Evolutionary conservation across 2,888 invertebrate genomes (phyloP).

Genomic region (Synergus japonicus): DNA sequence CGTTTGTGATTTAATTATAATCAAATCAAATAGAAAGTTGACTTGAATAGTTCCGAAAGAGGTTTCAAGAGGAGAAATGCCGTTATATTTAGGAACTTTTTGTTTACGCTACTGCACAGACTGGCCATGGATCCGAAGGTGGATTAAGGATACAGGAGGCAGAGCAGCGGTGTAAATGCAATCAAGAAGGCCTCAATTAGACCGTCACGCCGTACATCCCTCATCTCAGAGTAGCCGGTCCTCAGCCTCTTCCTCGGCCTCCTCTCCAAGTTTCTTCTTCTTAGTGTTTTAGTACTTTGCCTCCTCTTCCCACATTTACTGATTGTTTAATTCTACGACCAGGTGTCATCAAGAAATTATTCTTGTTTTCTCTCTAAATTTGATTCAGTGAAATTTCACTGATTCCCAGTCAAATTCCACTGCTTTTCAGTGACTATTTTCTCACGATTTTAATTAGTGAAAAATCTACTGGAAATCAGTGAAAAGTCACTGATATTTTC

Average conservation of each 20-base stretch:
- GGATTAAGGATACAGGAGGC: conserved; percentile 63
- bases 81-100: neutral
- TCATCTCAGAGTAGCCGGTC: conserved; percentile 66
- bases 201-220: conserved; percentile 74
- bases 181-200: conserved; percentile 75
- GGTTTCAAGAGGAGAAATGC: too few species aligned
- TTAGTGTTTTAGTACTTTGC: conserved; percentile 48
- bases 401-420: too few species aligned
- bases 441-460: too few species aligned
- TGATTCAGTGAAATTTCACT: too few species aligned
- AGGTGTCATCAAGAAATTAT: neutral
- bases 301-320: conserved; percentile 39
- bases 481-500: too few species aligned
- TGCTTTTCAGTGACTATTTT: too few species aligned
- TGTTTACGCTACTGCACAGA: conserved; percentile 27
- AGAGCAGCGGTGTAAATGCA: conserved; percentile 73
- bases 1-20: neutral
- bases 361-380: too few species aligned
- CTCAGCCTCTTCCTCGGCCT: conserved; percentile 53
- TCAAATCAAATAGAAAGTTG: neutral
- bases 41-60: neutral
- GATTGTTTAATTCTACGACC: conserved; percentile 18
- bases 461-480: too few species aligned
- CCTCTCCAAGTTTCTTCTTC: conserved; percentile 50
- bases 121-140: conserved; percentile 10